Evolutionary conservation across 2,888 invertebrate genomes (phyloP).

Genomic region (Lathronympha strigana): DNA sequence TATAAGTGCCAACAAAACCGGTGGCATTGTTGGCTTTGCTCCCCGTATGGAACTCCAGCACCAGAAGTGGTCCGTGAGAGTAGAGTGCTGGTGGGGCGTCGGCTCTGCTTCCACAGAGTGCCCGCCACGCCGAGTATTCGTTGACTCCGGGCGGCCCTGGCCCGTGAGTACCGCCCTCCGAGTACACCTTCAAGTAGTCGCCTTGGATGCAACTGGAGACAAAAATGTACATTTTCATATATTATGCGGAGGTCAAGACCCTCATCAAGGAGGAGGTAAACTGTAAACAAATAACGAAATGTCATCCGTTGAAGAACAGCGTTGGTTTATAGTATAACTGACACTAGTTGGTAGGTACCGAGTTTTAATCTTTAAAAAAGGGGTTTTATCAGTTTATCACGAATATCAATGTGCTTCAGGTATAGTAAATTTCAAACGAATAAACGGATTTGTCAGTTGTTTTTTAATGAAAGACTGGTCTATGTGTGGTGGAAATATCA

Average conservation of each 20-base stretch:
- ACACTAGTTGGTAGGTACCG: too few relatives aligned
- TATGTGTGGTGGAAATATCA: neutral
- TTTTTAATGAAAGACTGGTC: too few relatives aligned
- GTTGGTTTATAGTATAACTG: too few relatives aligned
- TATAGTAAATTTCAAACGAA: too few relatives aligned
- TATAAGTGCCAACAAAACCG: constrained; percentile 90
- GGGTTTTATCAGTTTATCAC: too few relatives aligned
- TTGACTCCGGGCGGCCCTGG: constrained; percentile 88
- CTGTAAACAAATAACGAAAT: too few relatives aligned
- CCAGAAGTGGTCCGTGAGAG: constrained; percentile 88
- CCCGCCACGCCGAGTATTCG: constrained; percentile 90
- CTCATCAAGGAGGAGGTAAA: too few relatives aligned
- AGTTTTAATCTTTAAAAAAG: too few relatives aligned
- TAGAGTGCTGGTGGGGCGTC: constrained; percentile 89
- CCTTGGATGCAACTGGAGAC: constrained; percentile 88
- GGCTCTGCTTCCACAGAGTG: constrained; percentile 88
- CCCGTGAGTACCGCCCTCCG: constrained; percentile 89
- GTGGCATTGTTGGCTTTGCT: constrained; percentile 80
- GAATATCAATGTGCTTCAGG: too few relatives aligned
- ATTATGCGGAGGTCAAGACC: too few relatives aligned
- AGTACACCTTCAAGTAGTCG: constrained; percentile 91
- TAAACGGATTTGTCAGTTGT: too few relatives aligned
- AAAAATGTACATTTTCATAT: constrained; percentile 15
- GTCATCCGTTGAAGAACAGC: too few relatives aligned
- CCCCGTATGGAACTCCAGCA: constrained; percentile 88